phyloP scores from a whole-genome alignment of 2,888 invertebrate genomes.

The Xestia rhomboidea region DNA sequence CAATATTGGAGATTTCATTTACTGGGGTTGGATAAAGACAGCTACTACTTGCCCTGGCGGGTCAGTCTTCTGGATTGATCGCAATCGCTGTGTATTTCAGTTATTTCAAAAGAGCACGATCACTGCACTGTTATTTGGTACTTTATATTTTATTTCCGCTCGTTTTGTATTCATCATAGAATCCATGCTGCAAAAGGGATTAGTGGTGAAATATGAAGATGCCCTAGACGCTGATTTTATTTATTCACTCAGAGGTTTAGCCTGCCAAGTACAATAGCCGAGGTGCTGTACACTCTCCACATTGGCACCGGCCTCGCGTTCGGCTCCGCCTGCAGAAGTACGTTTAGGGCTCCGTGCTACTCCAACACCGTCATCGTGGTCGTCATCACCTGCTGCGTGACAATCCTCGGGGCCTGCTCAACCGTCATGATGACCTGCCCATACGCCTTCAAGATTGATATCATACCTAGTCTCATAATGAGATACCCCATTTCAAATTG shows the following conservation, averaged over 20 bases:
- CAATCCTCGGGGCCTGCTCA: constrained; percentile 72
- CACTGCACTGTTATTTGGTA: constrained; percentile 74
- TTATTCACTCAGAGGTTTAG: constrained; percentile 69
- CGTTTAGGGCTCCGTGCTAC: constrained; percentile 83
- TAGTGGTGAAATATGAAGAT: constrained; percentile 76
- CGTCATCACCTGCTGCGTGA: constrained; percentile 68
- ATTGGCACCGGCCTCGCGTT: constrained; percentile 80
- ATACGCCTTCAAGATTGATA: constrained; percentile 74
- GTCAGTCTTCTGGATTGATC: constrained; percentile 76
- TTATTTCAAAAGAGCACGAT: constrained; percentile 76
- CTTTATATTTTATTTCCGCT: constrained; percentile 73
- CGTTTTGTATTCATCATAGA: constrained; percentile 77
- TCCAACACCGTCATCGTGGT: constrained; percentile 79
- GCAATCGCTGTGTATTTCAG: constrained; percentile 73
- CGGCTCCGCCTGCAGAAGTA: constrained; percentile 76
- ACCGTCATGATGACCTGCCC: constrained; percentile 82
- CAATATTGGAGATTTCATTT: constrained; percentile 81
- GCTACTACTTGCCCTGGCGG: constrained; percentile 78
- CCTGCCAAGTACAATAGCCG: constrained; percentile 69
- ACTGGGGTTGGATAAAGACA: constrained; percentile 54
- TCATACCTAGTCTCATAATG: constrained; percentile 66
- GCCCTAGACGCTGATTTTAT: constrained; percentile 78
- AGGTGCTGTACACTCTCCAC: constrained; percentile 74
- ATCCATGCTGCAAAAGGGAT: constrained; percentile 84
- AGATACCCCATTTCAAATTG: no score